Evolutionary conservation across 2,113 vertebrate genomes (phyloP).

Genomic region (Leucosticte australis): DNA sequence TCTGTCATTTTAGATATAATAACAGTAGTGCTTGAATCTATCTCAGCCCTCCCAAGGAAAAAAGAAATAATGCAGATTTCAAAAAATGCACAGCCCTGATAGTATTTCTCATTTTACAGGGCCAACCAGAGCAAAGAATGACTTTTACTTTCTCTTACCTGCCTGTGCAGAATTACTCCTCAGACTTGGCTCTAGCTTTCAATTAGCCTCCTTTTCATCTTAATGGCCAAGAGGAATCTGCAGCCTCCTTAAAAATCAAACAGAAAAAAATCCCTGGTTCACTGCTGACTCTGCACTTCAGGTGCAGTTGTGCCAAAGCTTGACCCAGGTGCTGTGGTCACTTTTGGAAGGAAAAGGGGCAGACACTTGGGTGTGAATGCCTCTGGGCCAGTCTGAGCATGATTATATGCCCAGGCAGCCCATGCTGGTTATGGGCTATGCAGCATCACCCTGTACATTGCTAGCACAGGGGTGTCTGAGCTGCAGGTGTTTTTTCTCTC

Average conservation of each 20-base stretch:
- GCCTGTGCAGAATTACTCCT: not conserved
- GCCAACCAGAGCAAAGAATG: not conserved
- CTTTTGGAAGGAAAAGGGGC: not conserved
- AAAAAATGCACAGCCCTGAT: not conserved
- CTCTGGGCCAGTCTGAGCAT: not conserved
- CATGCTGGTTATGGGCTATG: not conserved
- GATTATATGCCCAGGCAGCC: fast-evolving
- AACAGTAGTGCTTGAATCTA: not conserved
- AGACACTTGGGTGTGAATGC: fast-evolving
- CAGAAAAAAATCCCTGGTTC: fast-evolving
- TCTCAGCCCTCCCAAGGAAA: not conserved
- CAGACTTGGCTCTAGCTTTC: not conserved
- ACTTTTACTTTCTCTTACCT: not conserved
- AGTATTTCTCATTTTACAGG: not conserved
- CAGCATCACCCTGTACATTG: fast-evolving
- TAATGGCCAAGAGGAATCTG: not conserved
- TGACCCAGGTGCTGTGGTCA: not conserved
- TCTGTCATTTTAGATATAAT: not conserved
- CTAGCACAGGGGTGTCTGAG: fast-evolving
- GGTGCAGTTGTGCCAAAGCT: not conserved
- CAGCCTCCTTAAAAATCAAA: not conserved
- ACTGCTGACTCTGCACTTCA: not conserved
- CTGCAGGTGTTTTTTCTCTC: fast-evolving
- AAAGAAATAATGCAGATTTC: not conserved
- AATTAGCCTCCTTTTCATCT: not conserved